phyloP scores from a whole-genome alignment of 2,888 invertebrate genomes.

The Cataglyphis altisquamis region DNA sequence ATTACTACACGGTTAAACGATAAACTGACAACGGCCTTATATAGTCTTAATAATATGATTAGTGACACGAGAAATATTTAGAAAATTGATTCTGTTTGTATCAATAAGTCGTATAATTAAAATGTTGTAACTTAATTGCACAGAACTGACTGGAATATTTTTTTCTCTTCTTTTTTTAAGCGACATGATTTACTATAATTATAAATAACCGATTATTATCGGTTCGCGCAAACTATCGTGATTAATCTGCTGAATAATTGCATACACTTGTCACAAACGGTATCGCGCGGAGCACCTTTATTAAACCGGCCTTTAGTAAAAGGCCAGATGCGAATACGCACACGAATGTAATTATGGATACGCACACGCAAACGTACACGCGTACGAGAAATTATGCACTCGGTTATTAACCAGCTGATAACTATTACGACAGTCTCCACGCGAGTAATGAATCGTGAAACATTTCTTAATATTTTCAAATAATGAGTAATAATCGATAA shows the following conservation, averaged over 20 bases:
- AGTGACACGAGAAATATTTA: neutral
- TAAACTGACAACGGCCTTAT: neutral
- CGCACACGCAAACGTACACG: neutral
- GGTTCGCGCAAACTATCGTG: neutral
- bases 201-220: conserved; percentile 28
- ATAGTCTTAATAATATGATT: neutral
- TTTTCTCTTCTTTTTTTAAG: neutral
- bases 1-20: neutral
- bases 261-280: conserved; percentile 9
- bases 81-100: conserved; percentile 14
- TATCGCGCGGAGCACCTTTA: conserved; percentile 10
- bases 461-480: conserved; percentile 39
- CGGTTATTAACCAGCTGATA: conserved; percentile 30
- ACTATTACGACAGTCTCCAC: conserved; percentile 29
- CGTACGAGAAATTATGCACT: conserved; percentile 31
- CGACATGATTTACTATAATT: conserved; percentile 10
- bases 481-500: conserved; percentile 42
- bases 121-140: conserved; percentile 17
- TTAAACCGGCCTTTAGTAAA: conserved; percentile 20
- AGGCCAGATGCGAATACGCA: conserved; percentile 46
- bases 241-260: conserved; percentile 38
- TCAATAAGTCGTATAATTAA: conserved; percentile 7
- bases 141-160: neutral
- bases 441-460: conserved; percentile 6
- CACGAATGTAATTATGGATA: conserved; percentile 13